These are phyloP conservation scores for Cerastoderma edule DNA, from an alignment of 2,888 invertebrate genomes.

Conservation along the genomic window DNA sequence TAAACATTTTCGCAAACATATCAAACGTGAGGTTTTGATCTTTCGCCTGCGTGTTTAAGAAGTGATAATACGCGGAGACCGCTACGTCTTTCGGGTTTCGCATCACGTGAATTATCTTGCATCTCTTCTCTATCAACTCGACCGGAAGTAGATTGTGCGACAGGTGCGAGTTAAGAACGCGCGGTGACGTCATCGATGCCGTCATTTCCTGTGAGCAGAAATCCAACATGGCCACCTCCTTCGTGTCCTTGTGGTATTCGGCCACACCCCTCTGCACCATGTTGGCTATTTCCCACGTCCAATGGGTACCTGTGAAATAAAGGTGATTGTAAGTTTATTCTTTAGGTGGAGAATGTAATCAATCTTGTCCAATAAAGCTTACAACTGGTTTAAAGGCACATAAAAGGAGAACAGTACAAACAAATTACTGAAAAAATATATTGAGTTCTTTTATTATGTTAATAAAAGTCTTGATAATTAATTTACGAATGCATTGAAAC, in stretches of 20 bases:
- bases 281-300: constrained; percentile 5
- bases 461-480: too few relatives aligned
- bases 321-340: too few relatives aligned
- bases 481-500: too few relatives aligned
- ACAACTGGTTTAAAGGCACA: too few relatives aligned
- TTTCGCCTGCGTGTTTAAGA: background rate
- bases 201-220: constrained; percentile 21
- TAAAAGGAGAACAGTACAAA: too few relatives aligned
- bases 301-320: constrained; percentile 15
- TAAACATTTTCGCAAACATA: constrained; percentile 6
- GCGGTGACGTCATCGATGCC: constrained; percentile 7
- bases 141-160: background rate
- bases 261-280: background rate
- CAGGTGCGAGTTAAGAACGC: constrained; percentile 6
- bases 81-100: constrained; percentile 10
- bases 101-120: constrained; percentile 19
- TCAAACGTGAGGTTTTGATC: background rate
- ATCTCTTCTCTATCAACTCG: constrained; percentile 8
- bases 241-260: constrained; percentile 15
- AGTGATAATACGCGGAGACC: background rate
- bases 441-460: too few relatives aligned
- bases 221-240: constrained; percentile 21
- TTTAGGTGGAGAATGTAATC: too few relatives aligned
- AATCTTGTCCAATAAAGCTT: too few relatives aligned
- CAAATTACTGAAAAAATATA: too few relatives aligned